Conservation (phyloP, 92 coral and sea anemone genomes). For the Desmophyllum pertusum region DNA sequence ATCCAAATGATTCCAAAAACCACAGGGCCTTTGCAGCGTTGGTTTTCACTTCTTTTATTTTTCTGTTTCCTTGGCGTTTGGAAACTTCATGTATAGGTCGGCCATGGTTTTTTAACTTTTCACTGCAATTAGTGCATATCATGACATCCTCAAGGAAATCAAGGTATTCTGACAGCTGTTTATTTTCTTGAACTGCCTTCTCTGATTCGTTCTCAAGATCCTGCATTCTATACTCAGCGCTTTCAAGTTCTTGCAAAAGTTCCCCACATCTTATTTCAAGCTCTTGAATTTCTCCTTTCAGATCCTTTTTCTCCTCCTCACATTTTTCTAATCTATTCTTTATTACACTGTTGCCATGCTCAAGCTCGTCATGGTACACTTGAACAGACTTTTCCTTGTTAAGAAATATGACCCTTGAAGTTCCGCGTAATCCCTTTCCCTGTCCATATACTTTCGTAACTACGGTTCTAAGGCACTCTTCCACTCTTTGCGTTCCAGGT, state of each 20-base stretch:
- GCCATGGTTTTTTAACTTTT: slow-evolving; percentile 29
- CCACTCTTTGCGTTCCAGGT: slow-evolving; percentile 30
- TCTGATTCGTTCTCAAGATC: slow-evolving; percentile 25
- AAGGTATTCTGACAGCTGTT: slow-evolving; percentile 22
- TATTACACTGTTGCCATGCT: slow-evolving; percentile 15
- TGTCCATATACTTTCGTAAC: slow-evolving; percentile 11
- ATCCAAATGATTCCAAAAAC: slow-evolving; percentile 59
- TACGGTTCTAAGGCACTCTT: slow-evolving; percentile 18
- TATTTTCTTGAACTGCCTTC: slow-evolving; percentile 29
- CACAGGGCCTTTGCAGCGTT: slow-evolving; percentile 59
- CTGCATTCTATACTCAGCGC: slow-evolving; percentile 13
- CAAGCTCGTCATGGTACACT: slow-evolving; percentile 36
- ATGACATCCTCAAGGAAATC: slow-evolving; percentile 30
- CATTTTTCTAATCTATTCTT: background rate
- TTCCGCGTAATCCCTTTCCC: slow-evolving; percentile 25
- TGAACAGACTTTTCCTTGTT: slow-evolving; percentile 23
- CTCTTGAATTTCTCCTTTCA: slow-evolving; percentile 26
- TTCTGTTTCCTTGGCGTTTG: slow-evolving; percentile 43
- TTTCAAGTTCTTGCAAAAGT: slow-evolving; percentile 32
- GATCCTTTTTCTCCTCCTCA: slow-evolving; percentile 21
- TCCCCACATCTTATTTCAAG: slow-evolving; percentile 41
- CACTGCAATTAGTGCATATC: slow-evolving; percentile 40
- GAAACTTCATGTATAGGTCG: slow-evolving; percentile 44
- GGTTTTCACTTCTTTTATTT: slow-evolving; percentile 45
- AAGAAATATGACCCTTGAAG: background rate